Conservation (phyloP, 2,797 vertebrate species). For the Toxotes lorentzi region DNA sequence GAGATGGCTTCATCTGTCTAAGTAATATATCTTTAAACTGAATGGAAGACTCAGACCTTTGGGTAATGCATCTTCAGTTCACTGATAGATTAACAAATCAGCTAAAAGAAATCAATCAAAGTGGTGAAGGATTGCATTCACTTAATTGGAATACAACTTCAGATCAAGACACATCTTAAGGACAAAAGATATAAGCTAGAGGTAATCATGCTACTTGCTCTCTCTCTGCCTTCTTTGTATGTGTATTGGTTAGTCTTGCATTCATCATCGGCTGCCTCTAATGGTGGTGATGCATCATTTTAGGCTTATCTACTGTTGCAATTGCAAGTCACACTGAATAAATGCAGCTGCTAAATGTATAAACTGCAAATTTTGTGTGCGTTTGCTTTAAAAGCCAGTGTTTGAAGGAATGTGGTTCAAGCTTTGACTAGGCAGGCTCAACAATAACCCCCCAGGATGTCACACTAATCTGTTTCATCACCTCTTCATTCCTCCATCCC, state of each 20-base stretch:
- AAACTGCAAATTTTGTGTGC: neutral
- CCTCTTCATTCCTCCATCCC: slow-evolving; percentile 49
- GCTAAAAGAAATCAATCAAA: slow-evolving; percentile 64
- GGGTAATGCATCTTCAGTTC: slow-evolving; percentile 52
- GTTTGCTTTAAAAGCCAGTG: slow-evolving; percentile 7
- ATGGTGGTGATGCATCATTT: slow-evolving; percentile 51
- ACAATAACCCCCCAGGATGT: slow-evolving; percentile 48
- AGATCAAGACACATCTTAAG: slow-evolving; percentile 16
- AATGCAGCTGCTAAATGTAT: slow-evolving; percentile 12
- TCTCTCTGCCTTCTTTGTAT: slow-evolving; percentile 4
- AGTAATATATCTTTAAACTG: slow-evolving; percentile 35
- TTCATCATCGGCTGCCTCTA: slow-evolving; percentile 40
- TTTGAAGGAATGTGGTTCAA: slow-evolving; percentile 10
- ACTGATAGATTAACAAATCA: slow-evolving; percentile 60
- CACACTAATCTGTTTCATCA: slow-evolving; percentile 57
- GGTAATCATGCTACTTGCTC: neutral
- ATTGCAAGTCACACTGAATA: slow-evolving; percentile 27
- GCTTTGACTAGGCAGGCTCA: slow-evolving; percentile 16
- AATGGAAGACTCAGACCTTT: slow-evolving; percentile 26
- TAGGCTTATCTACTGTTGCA: slow-evolving; percentile 19
- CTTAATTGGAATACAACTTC: slow-evolving; percentile 39
- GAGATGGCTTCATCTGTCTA: neutral
- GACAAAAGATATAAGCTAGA: neutral
- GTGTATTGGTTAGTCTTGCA: slow-evolving; percentile 11
- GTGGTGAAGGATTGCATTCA: slow-evolving; percentile 41